Evolutionary conservation across 2,888 invertebrate species (phyloP).

Genomic region (Tiliacea citrago): DNA sequence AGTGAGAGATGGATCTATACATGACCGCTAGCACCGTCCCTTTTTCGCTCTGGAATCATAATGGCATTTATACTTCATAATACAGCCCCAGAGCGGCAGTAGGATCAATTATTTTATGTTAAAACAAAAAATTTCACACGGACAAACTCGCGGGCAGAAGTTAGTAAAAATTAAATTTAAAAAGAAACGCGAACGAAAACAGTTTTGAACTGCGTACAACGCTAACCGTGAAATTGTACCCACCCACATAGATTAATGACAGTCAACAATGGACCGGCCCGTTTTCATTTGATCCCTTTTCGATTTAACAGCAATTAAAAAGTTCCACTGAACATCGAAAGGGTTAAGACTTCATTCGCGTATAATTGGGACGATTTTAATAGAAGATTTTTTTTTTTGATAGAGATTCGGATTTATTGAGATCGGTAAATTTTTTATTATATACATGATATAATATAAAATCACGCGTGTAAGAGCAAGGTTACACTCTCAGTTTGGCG

Average conservation of each 20-base stretch:
- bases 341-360: slow-evolving; percentile 86
- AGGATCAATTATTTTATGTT: no score
- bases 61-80: no score
- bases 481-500: no score
- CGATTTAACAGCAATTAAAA: slow-evolving; percentile 90
- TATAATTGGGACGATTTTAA: slow-evolving; percentile 82
- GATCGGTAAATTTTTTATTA: slow-evolving; percentile 14
- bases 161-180: neutral
- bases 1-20: no score
- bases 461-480: no score
- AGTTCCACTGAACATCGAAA: slow-evolving; percentile 83
- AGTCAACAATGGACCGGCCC: slow-evolving; percentile 78
- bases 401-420: slow-evolving; percentile 7
- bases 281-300: slow-evolving; percentile 83
- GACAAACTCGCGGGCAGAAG: no score
- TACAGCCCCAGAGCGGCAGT: no score
- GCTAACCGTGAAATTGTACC: slow-evolving; percentile 78
- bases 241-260: slow-evolving; percentile 88
- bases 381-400: slow-evolving; percentile 62
- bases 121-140: no score
- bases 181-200: slow-evolving; percentile 17
- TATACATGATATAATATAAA: no score
- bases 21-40: no score
- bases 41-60: no score
- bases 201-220: slow-evolving; percentile 57